Evolutionary conservation across 2,113 vertebrate genomes (phyloP), one percentile per base, ranked within the genome.

Genomic region (Hippocampus comes): DNA sequence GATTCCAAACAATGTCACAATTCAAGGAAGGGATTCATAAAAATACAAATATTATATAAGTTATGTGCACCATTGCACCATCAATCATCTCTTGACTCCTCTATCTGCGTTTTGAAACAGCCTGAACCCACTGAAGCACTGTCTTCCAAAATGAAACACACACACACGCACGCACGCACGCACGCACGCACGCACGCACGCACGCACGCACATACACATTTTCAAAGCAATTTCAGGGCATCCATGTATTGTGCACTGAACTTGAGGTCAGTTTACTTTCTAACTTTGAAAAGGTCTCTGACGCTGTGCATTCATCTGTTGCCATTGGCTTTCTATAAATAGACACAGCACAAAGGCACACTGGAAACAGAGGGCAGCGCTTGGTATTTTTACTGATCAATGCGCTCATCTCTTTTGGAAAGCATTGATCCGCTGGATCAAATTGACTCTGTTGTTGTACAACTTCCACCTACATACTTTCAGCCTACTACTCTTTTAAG

Each of bases 271-370:
- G 82, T 85, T 80, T 85, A 86, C 84, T 85, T 83, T 87, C 82
- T 86, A 85, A 88, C 84, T 90, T 82, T 85, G 83, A 90, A 84
- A 80, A 80, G 84, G 87, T 87, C 82, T 83, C 85, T 82, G 69
- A 82, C 84, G 80, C 74, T 55, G 68, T 81, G 83, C 76, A 80
- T 86, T 87, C 74, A 85, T 84, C 78, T 82, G 78, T 81, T 83
- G 87, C 83, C 78, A 88, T 70, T 75, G 81, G 84, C 79, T 81
- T 79, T 88, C 87, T 88, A 91, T 90, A 89, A 90, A 90, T 91
- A 91, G 78, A 27, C 63, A 49, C 67, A 67, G 73, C 76, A 79
- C 84, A 87, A 84, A 85, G 67, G 78, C 77, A 70, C 79, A 72
- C 80, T 90, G 88, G 84, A 84, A 90, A 90, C 79, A 87, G 76